A percentile compares a stretch with the other conserved stretches of the same genome.
Conservation (phyloP, 2,113 vertebrate genomes). For the Accipiter cooperii region DNA sequence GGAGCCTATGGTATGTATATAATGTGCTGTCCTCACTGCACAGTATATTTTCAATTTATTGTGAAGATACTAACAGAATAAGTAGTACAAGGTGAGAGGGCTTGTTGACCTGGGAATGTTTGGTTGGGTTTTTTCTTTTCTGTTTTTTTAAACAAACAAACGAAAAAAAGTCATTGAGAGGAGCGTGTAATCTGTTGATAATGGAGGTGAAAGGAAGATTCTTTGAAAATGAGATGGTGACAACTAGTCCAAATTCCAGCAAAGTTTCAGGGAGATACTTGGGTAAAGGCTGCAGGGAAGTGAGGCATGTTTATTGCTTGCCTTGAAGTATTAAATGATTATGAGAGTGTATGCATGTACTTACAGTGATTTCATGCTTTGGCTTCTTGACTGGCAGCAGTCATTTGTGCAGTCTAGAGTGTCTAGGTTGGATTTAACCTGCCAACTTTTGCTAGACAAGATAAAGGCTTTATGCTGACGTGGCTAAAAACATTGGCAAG, state of each 20-base stretch:
- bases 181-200: accelerated
- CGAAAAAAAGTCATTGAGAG: neutral
- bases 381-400: neutral
- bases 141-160: neutral
- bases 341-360: neutral
- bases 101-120: neutral
- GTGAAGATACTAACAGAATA: neutral
- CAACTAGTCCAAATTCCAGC: neutral
- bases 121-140: neutral
- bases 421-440: neutral
- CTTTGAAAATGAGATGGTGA: neutral
- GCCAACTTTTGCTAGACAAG: neutral
- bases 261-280: neutral
- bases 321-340: neutral
- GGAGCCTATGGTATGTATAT: neutral
- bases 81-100: neutral
- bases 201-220: neutral
- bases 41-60: neutral
- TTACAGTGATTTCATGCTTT: neutral
- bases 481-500: neutral
- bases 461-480: neutral
- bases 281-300: neutral
- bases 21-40: neutral
- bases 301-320: neutral
- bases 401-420: neutral